These are phyloP conservation scores for Eupithecia vulgata DNA, from an alignment of 2,888 invertebrate species.

Conservation along the genomic window DNA sequence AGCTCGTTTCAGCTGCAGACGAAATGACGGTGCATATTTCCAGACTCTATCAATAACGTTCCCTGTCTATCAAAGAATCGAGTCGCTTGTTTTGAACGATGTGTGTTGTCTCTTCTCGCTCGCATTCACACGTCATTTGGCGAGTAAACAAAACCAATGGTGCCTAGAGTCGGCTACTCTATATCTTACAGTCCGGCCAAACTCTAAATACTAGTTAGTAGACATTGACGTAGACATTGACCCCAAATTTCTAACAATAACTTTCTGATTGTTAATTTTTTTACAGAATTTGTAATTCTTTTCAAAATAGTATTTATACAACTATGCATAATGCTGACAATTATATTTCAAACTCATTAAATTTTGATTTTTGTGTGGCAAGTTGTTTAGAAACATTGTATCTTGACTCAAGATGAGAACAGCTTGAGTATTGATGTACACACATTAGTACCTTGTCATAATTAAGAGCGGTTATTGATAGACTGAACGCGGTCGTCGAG, in stretches of 20 bases:
- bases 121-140: slow-evolving; percentile 49
- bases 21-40: slow-evolving; percentile 62
- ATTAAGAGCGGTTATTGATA: neutral
- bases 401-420: too few species aligned
- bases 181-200: neutral
- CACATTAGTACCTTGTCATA: neutral
- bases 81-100: slow-evolving; percentile 51
- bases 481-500: neutral
- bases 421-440: neutral
- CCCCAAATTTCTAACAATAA: neutral
- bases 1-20: slow-evolving; percentile 59
- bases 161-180: slow-evolving; percentile 9
- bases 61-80: slow-evolving; percentile 54
- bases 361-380: neutral
- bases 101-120: slow-evolving; percentile 35
- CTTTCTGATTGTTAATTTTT: neutral
- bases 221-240: neutral
- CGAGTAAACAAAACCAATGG: slow-evolving; percentile 48
- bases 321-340: neutral
- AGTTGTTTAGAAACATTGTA: neutral
- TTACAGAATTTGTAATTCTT: neutral
- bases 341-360: neutral
- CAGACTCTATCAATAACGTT: slow-evolving; percentile 60
- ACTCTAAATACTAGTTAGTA: neutral
- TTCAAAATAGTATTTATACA: neutral